Conservation (phyloP, 2,888 invertebrate genomes). For the Morpho deidamia region DNA sequence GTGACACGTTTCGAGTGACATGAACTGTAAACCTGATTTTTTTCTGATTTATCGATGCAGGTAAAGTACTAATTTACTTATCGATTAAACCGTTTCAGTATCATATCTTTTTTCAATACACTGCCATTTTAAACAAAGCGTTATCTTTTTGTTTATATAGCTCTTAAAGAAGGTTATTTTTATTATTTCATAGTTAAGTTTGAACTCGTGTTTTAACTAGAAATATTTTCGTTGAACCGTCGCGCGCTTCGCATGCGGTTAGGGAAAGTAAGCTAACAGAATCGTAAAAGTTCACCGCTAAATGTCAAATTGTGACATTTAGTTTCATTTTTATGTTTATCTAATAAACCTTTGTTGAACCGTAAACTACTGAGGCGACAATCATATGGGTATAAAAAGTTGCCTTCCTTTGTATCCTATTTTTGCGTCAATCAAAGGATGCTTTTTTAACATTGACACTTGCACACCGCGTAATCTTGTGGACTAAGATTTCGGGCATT, state of each 20-base stretch:
- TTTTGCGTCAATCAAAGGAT: no score
- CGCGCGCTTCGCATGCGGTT: constrained; percentile 18
- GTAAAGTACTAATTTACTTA: constrained; percentile 32
- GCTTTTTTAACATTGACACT: no score
- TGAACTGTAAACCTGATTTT: constrained; percentile 39
- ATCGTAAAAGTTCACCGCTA: constrained; percentile 37
- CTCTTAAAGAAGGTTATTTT: no score
- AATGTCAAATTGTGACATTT: constrained; percentile 41
- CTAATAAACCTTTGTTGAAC: neutral
- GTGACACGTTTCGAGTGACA: constrained; percentile 30
- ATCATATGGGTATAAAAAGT: no score
- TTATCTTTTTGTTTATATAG: neutral
- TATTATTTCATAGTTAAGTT: neutral
- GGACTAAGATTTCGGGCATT: no score
- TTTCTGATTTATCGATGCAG: constrained; percentile 55
- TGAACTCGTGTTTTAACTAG: neutral
- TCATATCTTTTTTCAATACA: constrained; percentile 3
- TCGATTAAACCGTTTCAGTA: neutral
- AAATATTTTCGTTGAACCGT: neutral
- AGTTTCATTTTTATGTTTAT: constrained; percentile 15
- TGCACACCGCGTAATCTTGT: no score
- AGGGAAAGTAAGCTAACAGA: constrained; percentile 40
- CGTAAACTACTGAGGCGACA: no score
- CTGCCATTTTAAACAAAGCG: neutral
- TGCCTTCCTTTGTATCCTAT: no score